Conservation (phyloP, 2,888 invertebrate species). For the Caenorhabditis imperialis region DNA sequence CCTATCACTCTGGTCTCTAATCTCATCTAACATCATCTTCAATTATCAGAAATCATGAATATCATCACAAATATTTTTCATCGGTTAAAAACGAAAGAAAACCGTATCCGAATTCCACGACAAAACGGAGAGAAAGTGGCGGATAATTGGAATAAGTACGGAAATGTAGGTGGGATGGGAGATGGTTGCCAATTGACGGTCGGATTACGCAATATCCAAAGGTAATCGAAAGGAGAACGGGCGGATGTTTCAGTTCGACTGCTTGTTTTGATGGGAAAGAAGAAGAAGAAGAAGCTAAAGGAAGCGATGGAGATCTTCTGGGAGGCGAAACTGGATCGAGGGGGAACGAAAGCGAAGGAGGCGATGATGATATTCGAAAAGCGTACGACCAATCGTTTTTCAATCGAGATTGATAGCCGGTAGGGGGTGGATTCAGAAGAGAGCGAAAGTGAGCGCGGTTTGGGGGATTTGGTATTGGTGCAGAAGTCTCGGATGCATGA, state of each 20-base stretch:
- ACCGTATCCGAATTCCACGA: too few species aligned
- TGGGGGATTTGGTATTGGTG: conserved; percentile 33
- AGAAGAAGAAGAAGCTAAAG: conserved; percentile 7
- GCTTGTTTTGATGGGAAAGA: conserved; percentile 22
- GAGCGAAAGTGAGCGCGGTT: conserved; percentile 40
- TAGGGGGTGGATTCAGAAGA: conserved; percentile 4
- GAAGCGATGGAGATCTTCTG: conserved; percentile 22
- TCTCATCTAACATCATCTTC: too few species aligned
- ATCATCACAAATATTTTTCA: too few species aligned
- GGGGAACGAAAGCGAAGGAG: conserved; percentile 21
- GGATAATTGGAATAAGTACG: conserved; percentile 30
- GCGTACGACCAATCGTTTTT: conserved; percentile 53
- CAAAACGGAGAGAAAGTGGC: conserved; percentile 29
- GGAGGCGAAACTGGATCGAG: conserved; percentile 19
- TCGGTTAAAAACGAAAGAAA: too few species aligned
- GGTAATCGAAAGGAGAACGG: neutral
- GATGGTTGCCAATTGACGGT: conserved; percentile 44
- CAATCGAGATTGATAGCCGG: conserved; percentile 53
- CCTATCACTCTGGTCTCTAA: too few species aligned
- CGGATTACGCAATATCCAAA: conserved; percentile 39
- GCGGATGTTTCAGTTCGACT: too few species aligned
- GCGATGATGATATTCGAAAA: conserved; percentile 12
- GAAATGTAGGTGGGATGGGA: conserved; percentile 17
- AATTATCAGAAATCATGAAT: too few species aligned
- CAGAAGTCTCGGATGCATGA: conserved; percentile 29